phyloP scores from a whole-genome alignment of 2,113 vertebrate species.

The Herpailurus yagouaroundi region DNA sequence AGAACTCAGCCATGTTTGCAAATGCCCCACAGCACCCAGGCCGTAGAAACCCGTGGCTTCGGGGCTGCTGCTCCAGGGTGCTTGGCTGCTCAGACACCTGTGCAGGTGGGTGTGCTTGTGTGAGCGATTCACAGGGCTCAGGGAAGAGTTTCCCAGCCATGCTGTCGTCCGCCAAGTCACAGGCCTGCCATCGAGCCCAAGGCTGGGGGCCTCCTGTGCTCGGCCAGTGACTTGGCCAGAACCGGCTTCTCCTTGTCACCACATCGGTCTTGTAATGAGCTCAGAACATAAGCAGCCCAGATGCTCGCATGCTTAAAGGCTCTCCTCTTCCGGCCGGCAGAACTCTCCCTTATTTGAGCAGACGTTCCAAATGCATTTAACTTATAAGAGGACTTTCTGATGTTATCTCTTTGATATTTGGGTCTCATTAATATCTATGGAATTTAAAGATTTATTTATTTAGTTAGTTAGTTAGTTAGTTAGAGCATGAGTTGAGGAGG shows the following conservation, averaged over 20 bases:
- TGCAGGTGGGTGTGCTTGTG: too few species aligned
- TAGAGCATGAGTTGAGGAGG: too few species aligned
- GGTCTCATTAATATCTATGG: not conserved
- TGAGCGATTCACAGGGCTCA: not conserved
- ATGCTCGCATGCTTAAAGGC: accelerated
- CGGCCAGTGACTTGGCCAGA: not conserved
- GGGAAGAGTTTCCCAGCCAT: not conserved
- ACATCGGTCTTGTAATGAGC: not conserved
- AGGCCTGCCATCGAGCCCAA: not conserved
- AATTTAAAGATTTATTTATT: not conserved
- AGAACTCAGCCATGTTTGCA: not conserved
- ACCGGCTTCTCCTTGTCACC: not conserved
- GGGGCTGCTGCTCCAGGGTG: accelerated
- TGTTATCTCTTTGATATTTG: not conserved
- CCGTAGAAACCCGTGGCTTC: not conserved
- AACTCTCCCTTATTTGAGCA: too few species aligned
- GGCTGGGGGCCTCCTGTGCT: not conserved
- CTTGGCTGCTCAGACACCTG: not conserved
- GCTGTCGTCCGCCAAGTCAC: not conserved
- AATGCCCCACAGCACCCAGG: not conserved
- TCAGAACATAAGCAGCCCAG: accelerated
- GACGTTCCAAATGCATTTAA: not conserved
- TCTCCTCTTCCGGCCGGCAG: not conserved
- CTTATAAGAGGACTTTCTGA: not conserved
- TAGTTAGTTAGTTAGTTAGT: too few species aligned